Evolutionary conservation across 2,888 invertebrate species (phyloP), one percentile per base, ranked within the genome.

Genomic region (Spilarctia lutea): DNA sequence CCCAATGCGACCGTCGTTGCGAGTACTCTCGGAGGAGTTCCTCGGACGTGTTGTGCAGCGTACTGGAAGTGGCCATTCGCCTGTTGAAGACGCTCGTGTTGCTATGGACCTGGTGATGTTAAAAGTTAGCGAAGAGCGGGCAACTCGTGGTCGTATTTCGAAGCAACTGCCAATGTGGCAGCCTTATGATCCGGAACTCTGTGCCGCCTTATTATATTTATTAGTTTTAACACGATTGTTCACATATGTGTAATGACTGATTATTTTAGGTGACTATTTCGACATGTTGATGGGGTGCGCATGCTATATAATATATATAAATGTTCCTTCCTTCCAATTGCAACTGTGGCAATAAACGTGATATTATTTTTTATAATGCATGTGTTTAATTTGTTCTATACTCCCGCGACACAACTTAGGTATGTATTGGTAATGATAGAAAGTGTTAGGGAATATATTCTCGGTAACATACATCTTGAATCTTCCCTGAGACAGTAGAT

Each of bases 81-180:
- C 99, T 80, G 96, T 97, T 75, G 99, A 99, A 93, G 99, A 99
- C 92, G 99, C 99, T 1, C 96, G 97, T 60, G 97, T 98, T 20
- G 98, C 98, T 83, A 97, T 99, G 95, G 98, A 99, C 88, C 95
- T 99, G 71, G 98, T 99, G 96, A 95, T 99, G 74, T 97, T 97
- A 94, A 97, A 97, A 90, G 96, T 98, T 39, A 89, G 93, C 76
- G 87, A 91, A 75, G 93, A 94, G 79, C 90, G 92, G 75, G 90
- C 90, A 71, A 85, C 84, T 78, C 91, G 91, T 72, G 74, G 82
- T 52, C 91, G 91, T 77, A 79, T 87, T 60, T 79, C 88, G 75
- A 88, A 88, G 76, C 93, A 91, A 83, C 84, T 91, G 56, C 88
- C 92, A 45, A 87, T 93, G 79, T 86, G 94, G 76, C 94, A 94